Evolutionary conservation across 2,888 invertebrate species (phyloP), one percentile per base, ranked within the genome.

Genomic region (Hypolimnas misippus): DNA sequence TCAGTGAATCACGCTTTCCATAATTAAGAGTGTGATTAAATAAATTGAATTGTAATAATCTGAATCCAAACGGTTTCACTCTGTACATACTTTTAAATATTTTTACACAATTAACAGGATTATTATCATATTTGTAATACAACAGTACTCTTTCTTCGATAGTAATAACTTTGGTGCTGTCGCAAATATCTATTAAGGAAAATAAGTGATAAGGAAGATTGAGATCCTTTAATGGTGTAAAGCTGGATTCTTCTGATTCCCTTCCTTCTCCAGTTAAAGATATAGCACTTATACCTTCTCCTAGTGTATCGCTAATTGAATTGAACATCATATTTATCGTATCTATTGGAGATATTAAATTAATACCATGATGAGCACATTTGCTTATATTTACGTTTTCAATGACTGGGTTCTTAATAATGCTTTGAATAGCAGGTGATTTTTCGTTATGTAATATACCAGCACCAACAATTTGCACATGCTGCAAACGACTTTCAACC

Each of bases 121-220:
- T 95, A 73, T 98, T 98, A 77, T 98, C 98, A 77, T 99, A 99
- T 83, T 99, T 99, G 86, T 98, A 99, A 82, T 98, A 99, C 17
- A 99, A 82, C 0, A 99, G 86, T 4, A 99, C 94, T 51, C 99
- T 93, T 79, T 99, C 98, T 82, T 98, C 97, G 1, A 99, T 94
- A 1, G 94, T 93, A 14, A 99, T 95, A 79, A 97, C 96, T 89
- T 99, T 99, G 58, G 96, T 95, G 0, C 98, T 96, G 79, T 98
- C 98, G 83, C 99, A 99, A 71, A 99, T 98, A 73, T 99, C 98
- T 14, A 99, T 95, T 75, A 99, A 89, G 31, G 99, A 98, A 86
- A 98, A 99, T 40, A 98, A 87, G 77, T 97, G 95, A 78, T 98
- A 98, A 0, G 99, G 98, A 8, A 98, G 93, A 76, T 96, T 95